A percentile compares a stretch with the other conserved stretches of the same genome.
Evolutionary conservation across 2,113 vertebrate species (phyloP).

Genomic region (Pelodiscus sinensis): DNA sequence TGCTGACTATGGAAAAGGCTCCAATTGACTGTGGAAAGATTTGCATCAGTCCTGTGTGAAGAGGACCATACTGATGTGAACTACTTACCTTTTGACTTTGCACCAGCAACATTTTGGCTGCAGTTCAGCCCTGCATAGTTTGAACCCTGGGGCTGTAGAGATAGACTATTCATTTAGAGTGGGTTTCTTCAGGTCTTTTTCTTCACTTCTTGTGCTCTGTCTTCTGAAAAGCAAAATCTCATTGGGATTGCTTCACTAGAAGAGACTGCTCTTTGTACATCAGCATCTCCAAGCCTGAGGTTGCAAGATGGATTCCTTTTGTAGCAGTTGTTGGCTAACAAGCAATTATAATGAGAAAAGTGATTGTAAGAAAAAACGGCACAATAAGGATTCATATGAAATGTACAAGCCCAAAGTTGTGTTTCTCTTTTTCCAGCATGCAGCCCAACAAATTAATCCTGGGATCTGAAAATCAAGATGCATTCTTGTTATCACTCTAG

Average conservation of each 20-base stretch:
- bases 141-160: neutral
- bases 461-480: neutral
- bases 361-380: neutral
- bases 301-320: neutral
- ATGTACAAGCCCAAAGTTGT: neutral
- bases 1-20: neutral
- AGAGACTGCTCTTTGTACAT: neutral
- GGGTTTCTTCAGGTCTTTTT: accelerated
- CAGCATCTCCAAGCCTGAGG: neutral
- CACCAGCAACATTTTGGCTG: neutral
- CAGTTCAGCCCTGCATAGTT: neutral
- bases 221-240: neutral
- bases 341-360: neutral
- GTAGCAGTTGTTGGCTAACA: neutral
- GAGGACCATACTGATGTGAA: neutral
- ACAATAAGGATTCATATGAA: neutral
- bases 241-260: neutral
- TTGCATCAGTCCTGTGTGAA: neutral
- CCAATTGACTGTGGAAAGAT: neutral
- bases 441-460: neutral
- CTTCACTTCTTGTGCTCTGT: no score
- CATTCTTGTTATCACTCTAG: neutral
- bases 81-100: neutral
- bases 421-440: neutral
- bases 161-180: neutral